These are phyloP conservation scores for Drosophila subquinaria DNA, from an alignment of 2,888 invertebrate genomes.

Conservation along the genomic window DNA sequence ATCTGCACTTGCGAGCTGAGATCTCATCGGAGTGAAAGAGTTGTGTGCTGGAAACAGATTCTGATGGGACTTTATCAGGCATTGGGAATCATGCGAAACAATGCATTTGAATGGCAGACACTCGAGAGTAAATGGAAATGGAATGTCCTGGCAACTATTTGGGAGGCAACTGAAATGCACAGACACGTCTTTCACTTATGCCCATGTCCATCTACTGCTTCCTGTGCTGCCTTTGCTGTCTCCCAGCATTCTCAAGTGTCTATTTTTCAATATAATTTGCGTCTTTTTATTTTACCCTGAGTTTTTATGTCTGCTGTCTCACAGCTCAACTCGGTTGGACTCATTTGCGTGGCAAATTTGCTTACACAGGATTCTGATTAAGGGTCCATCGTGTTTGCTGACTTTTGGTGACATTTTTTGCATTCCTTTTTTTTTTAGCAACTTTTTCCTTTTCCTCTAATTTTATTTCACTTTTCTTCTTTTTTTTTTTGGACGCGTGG, in stretches of 20 bases:
- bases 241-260: slow-evolving; percentile 47
- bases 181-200: slow-evolving; percentile 48
- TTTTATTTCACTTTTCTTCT: slow-evolving; percentile 46
- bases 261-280: slow-evolving; percentile 32
- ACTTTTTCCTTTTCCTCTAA: slow-evolving; percentile 40
- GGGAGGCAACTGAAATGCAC: slow-evolving; percentile 40
- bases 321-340: slow-evolving; percentile 8
- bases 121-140: slow-evolving; percentile 16
- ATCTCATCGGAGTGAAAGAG: slow-evolving; percentile 59
- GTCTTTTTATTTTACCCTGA: slow-evolving; percentile 13
- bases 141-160: slow-evolving; percentile 24
- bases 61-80: slow-evolving; percentile 37
- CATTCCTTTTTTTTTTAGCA: slow-evolving; percentile 33
- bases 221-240: slow-evolving; percentile 2
- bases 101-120: slow-evolving; percentile 25
- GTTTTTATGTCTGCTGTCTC: slow-evolving; percentile 3
- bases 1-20: slow-evolving; percentile 37
- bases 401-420: slow-evolving; percentile 66
- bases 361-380: slow-evolving; percentile 66
- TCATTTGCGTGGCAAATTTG: slow-evolving; percentile 65
- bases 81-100: slow-evolving; percentile 35
- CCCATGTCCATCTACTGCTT: slow-evolving; percentile 11
- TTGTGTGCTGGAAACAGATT: slow-evolving; percentile 38
- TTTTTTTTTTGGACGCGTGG: slow-evolving; percentile 59
- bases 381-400: slow-evolving; percentile 55